Evolutionary conservation across 1,140 invertebrate species (phyloP).

Genomic region (Drosophila willistoni): DNA sequence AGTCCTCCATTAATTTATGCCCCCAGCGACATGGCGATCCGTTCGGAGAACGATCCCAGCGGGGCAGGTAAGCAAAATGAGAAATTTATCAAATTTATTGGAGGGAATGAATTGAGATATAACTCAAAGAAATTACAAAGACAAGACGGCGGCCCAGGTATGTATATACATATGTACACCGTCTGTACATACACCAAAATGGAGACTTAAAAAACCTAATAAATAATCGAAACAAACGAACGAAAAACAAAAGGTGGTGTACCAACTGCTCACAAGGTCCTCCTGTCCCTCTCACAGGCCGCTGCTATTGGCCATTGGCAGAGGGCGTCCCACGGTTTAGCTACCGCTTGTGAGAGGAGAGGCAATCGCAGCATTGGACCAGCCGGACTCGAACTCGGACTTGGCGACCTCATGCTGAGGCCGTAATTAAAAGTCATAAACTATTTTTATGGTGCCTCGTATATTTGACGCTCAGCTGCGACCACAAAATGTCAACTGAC

Average conservation of each 20-base stretch:
- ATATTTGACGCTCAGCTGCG: slow-evolving; percentile 69
- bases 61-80: slow-evolving; percentile 69
- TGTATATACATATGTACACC: not conserved
- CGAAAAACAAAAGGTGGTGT: slow-evolving; percentile 53
- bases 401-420: slow-evolving; percentile 63
- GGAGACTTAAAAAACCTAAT: slow-evolving; percentile 71
- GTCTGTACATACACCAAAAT: slow-evolving; percentile 58
- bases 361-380: slow-evolving; percentile 29
- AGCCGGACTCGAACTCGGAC: slow-evolving; percentile 30
- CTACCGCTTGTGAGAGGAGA: slow-evolving; percentile 27
- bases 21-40: slow-evolving; percentile 31
- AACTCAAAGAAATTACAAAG: slow-evolving; percentile 77
- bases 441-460: slow-evolving; percentile 73
- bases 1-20: slow-evolving; percentile 67
- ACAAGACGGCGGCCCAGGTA: slow-evolving; percentile 23
- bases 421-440: slow-evolving; percentile 79
- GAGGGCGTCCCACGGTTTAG: slow-evolving; percentile 8
- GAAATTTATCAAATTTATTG: slow-evolving; percentile 80
- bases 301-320: slow-evolving; percentile 46
- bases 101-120: slow-evolving; percentile 75
- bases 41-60: slow-evolving; percentile 45
- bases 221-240: slow-evolving; percentile 50
- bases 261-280: slow-evolving; percentile 25
- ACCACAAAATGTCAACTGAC: slow-evolving; percentile 71
- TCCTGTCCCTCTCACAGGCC: slow-evolving; percentile 20